Percentiles rank a stretch among this genome's conserved stretches.
These are phyloP conservation scores for Drosophila multiciliata DNA, from an alignment of 2,888 invertebrate species.

Conservation along the genomic window DNA sequence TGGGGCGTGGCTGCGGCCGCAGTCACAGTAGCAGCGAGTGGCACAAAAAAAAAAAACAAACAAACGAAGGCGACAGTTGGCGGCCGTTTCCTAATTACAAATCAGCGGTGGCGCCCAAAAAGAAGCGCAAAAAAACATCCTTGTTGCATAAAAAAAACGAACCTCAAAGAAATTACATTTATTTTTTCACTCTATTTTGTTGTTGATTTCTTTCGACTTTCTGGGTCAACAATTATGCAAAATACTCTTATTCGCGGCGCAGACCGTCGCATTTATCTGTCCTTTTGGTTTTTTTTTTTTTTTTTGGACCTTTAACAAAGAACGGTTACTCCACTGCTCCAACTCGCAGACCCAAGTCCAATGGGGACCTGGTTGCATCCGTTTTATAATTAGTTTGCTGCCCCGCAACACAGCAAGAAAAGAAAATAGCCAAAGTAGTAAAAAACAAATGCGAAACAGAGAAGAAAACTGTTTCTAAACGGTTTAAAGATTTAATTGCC, in stretches of 20 bases:
- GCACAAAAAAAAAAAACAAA: slow-evolving; percentile 30
- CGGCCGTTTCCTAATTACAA: slow-evolving; percentile 83
- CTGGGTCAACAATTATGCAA: slow-evolving; percentile 83
- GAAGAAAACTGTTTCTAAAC: slow-evolving; percentile 68
- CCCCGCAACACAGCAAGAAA: slow-evolving; percentile 23
- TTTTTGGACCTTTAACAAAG: slow-evolving; percentile 51
- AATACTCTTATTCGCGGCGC: slow-evolving; percentile 77
- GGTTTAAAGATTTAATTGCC: slow-evolving; percentile 81
- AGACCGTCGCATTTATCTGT: slow-evolving; percentile 80
- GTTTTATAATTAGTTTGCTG: slow-evolving; percentile 79
- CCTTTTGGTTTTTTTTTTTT: slow-evolving; percentile 50
- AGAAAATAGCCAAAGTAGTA: background rate
- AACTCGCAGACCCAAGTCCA: slow-evolving; percentile 9
- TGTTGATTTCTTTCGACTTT: slow-evolving; percentile 64
- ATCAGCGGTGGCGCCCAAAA: slow-evolving; percentile 78
- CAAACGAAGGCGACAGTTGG: slow-evolving; percentile 80
- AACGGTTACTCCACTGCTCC: background rate
- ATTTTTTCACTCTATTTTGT: slow-evolving; percentile 39
- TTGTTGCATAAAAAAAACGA: slow-evolving; percentile 26
- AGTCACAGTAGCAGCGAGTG: slow-evolving; percentile 31
- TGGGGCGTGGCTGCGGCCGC: slow-evolving; percentile 69
- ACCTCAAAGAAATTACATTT: slow-evolving; percentile 61
- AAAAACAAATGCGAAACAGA: slow-evolving; percentile 10
- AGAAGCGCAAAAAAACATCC: slow-evolving; percentile 45
- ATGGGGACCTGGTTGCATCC: slow-evolving; percentile 66